Percentiles rank a stretch among this genome's conserved stretches.
These are phyloP conservation scores for Haemorhous mexicanus DNA, from an alignment of 2,113 vertebrate genomes.

Conservation along the genomic window DNA sequence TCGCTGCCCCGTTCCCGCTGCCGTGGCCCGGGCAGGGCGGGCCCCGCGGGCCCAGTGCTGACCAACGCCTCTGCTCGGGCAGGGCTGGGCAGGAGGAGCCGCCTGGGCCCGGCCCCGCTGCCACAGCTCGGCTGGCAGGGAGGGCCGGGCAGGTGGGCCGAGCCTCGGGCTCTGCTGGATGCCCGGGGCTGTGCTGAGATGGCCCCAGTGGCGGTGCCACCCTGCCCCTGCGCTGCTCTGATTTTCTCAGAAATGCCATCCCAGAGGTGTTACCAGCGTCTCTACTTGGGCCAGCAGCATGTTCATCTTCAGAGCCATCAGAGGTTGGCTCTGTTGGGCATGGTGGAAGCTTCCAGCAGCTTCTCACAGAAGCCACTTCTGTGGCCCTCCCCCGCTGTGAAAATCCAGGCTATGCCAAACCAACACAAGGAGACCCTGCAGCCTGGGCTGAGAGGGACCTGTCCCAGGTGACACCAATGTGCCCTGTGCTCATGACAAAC, in stretches of 20 bases:
- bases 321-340: background rate
- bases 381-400: background rate
- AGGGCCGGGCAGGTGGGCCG: background rate
- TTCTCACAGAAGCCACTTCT: background rate
- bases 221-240: accelerated
- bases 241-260: background rate
- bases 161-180: background rate
- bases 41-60: background rate
- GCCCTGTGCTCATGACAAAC: background rate
- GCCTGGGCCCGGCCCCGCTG: background rate
- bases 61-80: background rate
- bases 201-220: too few species aligned
- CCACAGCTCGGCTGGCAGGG: background rate
- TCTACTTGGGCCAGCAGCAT: background rate
- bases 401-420: background rate
- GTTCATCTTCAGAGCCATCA: background rate
- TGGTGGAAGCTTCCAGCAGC: background rate
- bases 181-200: background rate
- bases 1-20: background rate
- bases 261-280: background rate
- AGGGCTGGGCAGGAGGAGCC: background rate
- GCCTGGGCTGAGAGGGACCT: background rate
- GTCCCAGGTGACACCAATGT: too few species aligned
- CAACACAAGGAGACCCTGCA: background rate
- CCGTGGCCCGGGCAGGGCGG: background rate